Evolutionary conservation across 2,113 vertebrate genomes (phyloP).

Genomic region (Beaufortia kweichowensis): DNA sequence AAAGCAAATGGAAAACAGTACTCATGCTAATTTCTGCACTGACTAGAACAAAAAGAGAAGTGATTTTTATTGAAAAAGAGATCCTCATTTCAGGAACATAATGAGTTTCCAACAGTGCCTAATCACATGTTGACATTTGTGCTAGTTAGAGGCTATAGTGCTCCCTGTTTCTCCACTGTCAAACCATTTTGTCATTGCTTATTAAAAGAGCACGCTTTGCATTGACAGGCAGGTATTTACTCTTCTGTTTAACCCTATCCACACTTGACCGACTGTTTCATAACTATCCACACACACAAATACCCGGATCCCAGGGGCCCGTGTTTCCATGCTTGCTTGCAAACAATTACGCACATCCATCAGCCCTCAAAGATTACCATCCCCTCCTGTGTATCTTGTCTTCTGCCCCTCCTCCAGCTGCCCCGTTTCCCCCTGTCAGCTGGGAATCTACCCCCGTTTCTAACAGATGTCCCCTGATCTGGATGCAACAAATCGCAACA

Average conservation of each 20-base stretch:
- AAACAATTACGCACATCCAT: constrained; percentile 74
- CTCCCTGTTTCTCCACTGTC: constrained; percentile 29
- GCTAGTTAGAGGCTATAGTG: constrained; percentile 43
- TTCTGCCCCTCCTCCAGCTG: constrained; percentile 48
- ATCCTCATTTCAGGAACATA: constrained; percentile 32
- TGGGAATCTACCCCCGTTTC: constrained; percentile 57
- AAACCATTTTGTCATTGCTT: constrained; percentile 47
- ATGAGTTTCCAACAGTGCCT: constrained; percentile 49
- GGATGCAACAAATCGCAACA: constrained; percentile 56
- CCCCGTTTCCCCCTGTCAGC: constrained; percentile 55
- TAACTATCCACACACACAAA: constrained; percentile 50
- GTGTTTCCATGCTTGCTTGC: constrained; percentile 69
- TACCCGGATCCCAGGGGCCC: constrained; percentile 60
- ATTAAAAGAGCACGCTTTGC: constrained; percentile 47
- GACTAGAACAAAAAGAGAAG: constrained; percentile 4
- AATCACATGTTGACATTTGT: constrained; percentile 50
- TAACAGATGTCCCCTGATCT: constrained; percentile 75
- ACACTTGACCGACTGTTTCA: constrained; percentile 65
- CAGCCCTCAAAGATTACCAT: constrained; percentile 46
- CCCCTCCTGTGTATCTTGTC: constrained; percentile 54
- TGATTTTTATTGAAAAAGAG: constrained; percentile 43
- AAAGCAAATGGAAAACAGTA: background rate
- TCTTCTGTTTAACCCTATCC: constrained; percentile 71
- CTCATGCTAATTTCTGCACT: constrained; percentile 3
- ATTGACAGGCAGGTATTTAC: constrained; percentile 75